Conservation (phyloP, 2,113 vertebrate genomes). For the Daboia siamensis region DNA sequence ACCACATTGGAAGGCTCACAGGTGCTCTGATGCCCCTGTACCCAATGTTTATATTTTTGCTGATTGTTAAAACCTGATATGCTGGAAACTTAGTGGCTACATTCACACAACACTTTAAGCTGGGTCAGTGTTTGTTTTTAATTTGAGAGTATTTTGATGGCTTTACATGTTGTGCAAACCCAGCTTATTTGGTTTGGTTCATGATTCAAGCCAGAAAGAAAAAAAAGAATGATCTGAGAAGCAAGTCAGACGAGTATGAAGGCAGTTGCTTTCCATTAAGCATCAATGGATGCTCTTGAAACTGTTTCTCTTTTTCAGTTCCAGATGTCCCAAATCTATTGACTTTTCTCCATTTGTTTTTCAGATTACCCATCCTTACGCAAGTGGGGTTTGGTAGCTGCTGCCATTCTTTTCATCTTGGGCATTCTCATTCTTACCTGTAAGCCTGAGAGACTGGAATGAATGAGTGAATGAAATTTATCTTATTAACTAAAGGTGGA, state of each 20-base stretch:
- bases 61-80: background rate
- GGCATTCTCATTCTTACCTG: conserved; percentile 66
- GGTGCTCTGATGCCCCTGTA: background rate
- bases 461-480: background rate
- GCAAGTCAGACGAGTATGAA: background rate
- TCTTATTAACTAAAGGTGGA: background rate
- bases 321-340: background rate
- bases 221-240: background rate
- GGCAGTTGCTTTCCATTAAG: background rate
- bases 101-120: background rate
- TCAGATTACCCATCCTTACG: conserved; percentile 46
- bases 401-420: conserved; percentile 58
- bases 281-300: background rate
- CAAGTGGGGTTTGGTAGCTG: conserved; percentile 57
- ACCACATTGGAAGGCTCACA: background rate
- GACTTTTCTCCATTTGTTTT: background rate
- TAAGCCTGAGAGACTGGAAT: conserved; percentile 23
- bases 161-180: background rate
- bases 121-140: background rate
- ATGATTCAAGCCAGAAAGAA: background rate
- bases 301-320: background rate
- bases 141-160: background rate
- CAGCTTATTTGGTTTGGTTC: background rate
- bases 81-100: background rate
- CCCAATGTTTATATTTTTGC: background rate